phyloP scores from a whole-genome alignment of 2,888 invertebrate genomes.

The Caenorhabditis sp. region DNA sequence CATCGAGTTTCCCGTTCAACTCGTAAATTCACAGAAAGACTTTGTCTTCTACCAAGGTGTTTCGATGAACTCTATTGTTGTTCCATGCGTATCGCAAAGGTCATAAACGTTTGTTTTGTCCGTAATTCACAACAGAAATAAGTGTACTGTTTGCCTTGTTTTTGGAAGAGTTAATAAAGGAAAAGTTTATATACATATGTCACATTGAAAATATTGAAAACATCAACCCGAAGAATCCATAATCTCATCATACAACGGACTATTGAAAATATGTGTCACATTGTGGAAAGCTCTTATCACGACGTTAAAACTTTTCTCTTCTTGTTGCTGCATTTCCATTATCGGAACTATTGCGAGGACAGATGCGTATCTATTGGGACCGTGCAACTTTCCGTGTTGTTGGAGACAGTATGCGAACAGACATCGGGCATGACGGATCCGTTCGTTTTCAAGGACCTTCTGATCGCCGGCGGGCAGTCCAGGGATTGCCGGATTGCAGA shows the following conservation, averaged over 20 bases:
- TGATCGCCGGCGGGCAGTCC: slow-evolving; percentile 23
- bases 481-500: slow-evolving; percentile 22
- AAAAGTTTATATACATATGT: no score
- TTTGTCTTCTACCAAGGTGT: no score
- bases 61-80: no score
- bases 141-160: no score
- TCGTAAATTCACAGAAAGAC: no score
- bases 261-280: background rate
- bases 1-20: no score
- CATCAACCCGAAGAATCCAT: slow-evolving; percentile 19
- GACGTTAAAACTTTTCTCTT: slow-evolving; percentile 26
- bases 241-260: slow-evolving; percentile 46
- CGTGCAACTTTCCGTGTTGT: slow-evolving; percentile 23
- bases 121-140: no score
- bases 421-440: slow-evolving; percentile 8
- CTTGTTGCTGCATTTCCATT: slow-evolving; percentile 25
- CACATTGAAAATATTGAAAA: no score
- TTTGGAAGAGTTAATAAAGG: no score
- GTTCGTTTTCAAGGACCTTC: background rate
- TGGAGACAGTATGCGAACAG: slow-evolving; percentile 28
- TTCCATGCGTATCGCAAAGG: no score
- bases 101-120: no score
- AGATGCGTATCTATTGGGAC: slow-evolving; percentile 21
- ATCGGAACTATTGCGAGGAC: slow-evolving; percentile 26
- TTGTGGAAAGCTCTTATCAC: slow-evolving; percentile 25